These are phyloP conservation scores for Monoplex corrugatus DNA, from an alignment of 2,888 invertebrate species.

Conservation along the genomic window DNA sequence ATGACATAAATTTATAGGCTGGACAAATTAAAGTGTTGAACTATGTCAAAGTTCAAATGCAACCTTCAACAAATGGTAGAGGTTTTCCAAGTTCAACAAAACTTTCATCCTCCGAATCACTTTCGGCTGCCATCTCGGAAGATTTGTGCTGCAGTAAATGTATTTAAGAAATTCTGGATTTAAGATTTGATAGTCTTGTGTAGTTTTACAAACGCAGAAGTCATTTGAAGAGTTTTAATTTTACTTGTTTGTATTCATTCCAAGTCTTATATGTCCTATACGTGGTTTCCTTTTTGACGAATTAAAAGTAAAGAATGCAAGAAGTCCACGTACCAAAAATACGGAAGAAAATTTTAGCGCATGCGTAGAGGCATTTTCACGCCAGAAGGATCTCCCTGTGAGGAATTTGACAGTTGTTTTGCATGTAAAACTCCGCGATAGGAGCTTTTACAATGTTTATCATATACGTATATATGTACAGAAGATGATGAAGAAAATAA, in stretches of 20 bases:
- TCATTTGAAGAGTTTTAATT: too few relatives aligned
- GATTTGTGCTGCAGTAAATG: slow-evolving; percentile 20
- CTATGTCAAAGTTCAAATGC: not conserved
- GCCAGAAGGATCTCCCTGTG: slow-evolving; percentile 53
- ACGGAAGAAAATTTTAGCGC: slow-evolving; percentile 56
- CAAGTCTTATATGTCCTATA: too few relatives aligned
- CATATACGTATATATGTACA: slow-evolving; percentile 9
- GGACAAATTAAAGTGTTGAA: not conserved
- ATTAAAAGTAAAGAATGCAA: slow-evolving; percentile 52
- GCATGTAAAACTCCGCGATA: slow-evolving; percentile 46
- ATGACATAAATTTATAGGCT: too few relatives aligned
- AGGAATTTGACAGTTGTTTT: slow-evolving; percentile 55
- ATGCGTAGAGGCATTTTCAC: slow-evolving; percentile 53
- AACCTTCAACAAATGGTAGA: slow-evolving; percentile 92
- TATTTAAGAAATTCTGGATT: too few relatives aligned
- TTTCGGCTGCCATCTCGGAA: slow-evolving; percentile 61
- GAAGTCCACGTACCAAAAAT: slow-evolving; percentile 53
- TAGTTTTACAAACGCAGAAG: too few relatives aligned
- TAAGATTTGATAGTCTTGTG: too few relatives aligned
- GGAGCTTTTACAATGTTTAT: slow-evolving; percentile 47
- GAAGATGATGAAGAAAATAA: slow-evolving; percentile 72
- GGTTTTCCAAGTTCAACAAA: slow-evolving; percentile 90
- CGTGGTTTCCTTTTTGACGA: slow-evolving; percentile 39
- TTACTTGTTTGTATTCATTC: too few relatives aligned
- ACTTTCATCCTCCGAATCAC: slow-evolving; percentile 73